A percentile compares a stretch with the other conserved stretches of the same genome.
Conservation (phyloP, 2,888 invertebrate genomes). For the Thera britannica region DNA sequence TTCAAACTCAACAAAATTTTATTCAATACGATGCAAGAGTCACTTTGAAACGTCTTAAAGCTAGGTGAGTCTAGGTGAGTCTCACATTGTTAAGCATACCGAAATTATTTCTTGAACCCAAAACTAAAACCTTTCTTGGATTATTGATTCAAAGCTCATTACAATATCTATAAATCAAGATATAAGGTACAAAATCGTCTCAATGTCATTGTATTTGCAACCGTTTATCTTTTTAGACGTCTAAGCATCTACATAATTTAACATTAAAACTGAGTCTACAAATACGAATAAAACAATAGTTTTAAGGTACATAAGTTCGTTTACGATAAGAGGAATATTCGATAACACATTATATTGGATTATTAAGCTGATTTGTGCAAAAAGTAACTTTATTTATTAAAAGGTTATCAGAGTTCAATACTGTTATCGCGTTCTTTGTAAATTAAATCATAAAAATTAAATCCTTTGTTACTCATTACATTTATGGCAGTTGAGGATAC, state of each 20-base stretch:
- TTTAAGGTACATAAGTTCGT: background rate
- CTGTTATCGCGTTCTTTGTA: constrained; percentile 14
- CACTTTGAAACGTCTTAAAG: too few species aligned
- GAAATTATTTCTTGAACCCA: too few species aligned
- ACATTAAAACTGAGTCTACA: constrained; percentile 18
- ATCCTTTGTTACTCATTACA: constrained; percentile 11
- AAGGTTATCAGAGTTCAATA: constrained; percentile 19
- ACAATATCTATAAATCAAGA: constrained; percentile 11
- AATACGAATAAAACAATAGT: constrained; percentile 10
- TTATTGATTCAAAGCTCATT: constrained; percentile 2
- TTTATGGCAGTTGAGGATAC: background rate
- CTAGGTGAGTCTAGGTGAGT: too few species aligned
- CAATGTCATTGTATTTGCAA: constrained; percentile 26
- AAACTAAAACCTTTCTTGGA: background rate
- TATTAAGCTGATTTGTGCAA: background rate
- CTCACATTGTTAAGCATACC: too few species aligned
- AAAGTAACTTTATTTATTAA: constrained; percentile 6
- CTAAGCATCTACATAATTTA: constrained; percentile 31
- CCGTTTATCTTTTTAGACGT: constrained; percentile 24
- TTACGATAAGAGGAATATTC: constrained; percentile 4
- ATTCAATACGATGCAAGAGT: too few species aligned
- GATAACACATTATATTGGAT: constrained; percentile 1
- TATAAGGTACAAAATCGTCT: constrained; percentile 11
- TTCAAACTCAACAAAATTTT: too few species aligned
- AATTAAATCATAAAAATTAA: constrained; percentile 7